Percentiles rank a stretch among this genome's conserved stretches.
Conservation (phyloP, 2,888 invertebrate species). For the Hecatera dysodea region DNA sequence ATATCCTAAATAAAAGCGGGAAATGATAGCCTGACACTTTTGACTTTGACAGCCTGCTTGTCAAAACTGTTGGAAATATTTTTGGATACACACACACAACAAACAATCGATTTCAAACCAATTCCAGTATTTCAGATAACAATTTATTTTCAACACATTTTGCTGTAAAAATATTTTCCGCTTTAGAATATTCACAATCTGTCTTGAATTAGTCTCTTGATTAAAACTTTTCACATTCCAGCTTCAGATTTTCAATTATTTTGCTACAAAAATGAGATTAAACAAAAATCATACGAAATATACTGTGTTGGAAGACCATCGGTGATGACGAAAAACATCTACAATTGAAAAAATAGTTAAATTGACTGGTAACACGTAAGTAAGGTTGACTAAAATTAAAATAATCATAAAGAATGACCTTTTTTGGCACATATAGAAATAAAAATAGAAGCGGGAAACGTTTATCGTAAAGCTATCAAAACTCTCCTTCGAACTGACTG, state of each 20-base stretch:
- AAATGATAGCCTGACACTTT: constrained; percentile 5
- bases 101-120: neutral
- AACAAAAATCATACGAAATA: neutral
- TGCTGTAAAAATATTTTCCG: neutral
- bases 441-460: neutral
- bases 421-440: neutral
- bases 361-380: neutral
- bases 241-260: neutral
- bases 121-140: neutral
- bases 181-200: neutral
- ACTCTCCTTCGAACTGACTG: neutral
- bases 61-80: neutral
- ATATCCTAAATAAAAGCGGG: constrained; percentile 10
- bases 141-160: neutral
- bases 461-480: neutral
- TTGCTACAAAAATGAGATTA: neutral
- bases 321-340: neutral
- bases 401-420: neutral
- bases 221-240: neutral
- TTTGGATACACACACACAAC: constrained; percentile 34
- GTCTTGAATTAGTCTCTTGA: neutral
- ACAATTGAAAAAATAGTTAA: neutral
- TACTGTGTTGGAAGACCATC: neutral
- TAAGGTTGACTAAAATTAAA: neutral
- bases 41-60: constrained; percentile 6